phyloP scores from a whole-genome alignment of 2,888 invertebrate species.

The Idaea straminata region DNA sequence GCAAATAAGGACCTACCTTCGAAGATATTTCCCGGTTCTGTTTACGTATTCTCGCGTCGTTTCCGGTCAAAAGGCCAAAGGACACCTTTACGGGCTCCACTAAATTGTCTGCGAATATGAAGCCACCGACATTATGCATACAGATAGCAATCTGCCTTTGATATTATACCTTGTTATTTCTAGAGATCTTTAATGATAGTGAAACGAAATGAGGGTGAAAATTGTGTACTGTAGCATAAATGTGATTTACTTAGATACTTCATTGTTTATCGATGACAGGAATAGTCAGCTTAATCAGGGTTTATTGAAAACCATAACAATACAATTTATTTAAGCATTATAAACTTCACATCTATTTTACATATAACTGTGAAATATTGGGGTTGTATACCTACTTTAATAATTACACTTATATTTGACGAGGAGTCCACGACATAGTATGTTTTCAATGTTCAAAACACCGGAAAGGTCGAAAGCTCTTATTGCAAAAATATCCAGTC shows the following conservation, averaged over 20 bases:
- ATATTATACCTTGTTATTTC: constrained; percentile 25
- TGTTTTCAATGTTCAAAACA: no score
- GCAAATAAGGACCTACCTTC: not conserved
- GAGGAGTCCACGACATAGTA: no score
- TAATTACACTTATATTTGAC: no score
- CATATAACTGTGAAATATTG: no score
- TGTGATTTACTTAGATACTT: no score
- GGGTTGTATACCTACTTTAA: no score
- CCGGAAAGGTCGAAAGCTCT: no score
- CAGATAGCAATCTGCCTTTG: constrained; percentile 34
- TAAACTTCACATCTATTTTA: no score
- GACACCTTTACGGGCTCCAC: constrained; percentile 37
- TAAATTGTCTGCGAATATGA: constrained; percentile 52
- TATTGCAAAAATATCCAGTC: not conserved
- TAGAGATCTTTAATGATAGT: not conserved
- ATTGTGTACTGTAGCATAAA: not conserved
- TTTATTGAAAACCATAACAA: no score
- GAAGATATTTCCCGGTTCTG: constrained; percentile 3
- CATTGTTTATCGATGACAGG: no score
- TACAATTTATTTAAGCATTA: no score
- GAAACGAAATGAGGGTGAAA: not conserved
- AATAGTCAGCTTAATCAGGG: no score
- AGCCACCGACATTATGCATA: constrained; percentile 42
- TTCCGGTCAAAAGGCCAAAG: constrained; percentile 47
- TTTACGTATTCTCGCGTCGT: constrained; percentile 46